Evolutionary conservation across 2,113 vertebrate genomes (phyloP), one percentile per base, ranked within the genome.

Genomic region (Aptenodytes forsteri): DNA sequence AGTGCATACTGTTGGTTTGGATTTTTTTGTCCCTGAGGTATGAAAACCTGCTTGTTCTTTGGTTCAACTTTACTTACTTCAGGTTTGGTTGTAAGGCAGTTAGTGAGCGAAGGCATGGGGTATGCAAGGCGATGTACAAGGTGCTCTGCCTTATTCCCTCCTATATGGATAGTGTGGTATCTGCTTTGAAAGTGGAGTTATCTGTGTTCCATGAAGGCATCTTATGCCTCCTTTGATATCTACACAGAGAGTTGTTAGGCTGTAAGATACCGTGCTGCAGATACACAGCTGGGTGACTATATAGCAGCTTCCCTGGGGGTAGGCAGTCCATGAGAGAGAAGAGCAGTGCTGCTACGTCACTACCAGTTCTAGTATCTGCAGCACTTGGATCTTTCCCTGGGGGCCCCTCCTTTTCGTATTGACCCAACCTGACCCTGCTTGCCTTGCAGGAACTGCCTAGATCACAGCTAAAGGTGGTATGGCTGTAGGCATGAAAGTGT

Each of bases 381-480:
- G 85, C 70, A 13, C 70, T 94, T 40, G 69, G 30, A 78, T 96
- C 67, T 87, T 69, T 79, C 92, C 89, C 90, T 6, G 2, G 72
- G 80, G 92, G 88, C 80, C 88, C 87, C 65, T 94, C 69, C 92
- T 89, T 65, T 56, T 14, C 3, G 0, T 90, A 40, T 76, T 91
- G 91, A 96, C 93, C 91, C 87, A 91, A 16, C 47, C 66, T 93
- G 96, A 91, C 83, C 91, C 83, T 97, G 83, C 92, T 87, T 50
- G 65, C 81, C 79, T 94, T 89, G 95, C 87, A 89, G 89, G 89
- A 92, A 18, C 81, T 89, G 92, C 61, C 56, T 49, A 6, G 95
- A 66, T 95, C 83, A 22, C 86, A 83, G 94, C 83, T 82, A 15
- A 91, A 89, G 50, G 67, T 92, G 70, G 54, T 55, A 73, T 82